Conservation (phyloP, 2,888 invertebrate genomes). For the Eristalinus aeneus region DNA sequence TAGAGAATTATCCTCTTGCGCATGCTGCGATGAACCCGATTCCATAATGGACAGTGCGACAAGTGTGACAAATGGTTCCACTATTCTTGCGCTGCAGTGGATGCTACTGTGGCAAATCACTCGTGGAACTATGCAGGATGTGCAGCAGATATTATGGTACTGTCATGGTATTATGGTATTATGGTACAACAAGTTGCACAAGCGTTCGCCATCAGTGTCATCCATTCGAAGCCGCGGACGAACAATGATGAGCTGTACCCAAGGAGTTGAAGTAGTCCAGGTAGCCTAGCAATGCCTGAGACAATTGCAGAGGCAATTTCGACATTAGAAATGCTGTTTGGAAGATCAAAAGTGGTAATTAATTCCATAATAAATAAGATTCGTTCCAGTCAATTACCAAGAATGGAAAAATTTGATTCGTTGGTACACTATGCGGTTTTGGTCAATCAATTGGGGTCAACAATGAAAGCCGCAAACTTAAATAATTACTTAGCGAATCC, state of each 20-base stretch:
- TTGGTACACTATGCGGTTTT: conserved; percentile 8
- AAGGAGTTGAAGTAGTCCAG: conserved; percentile 31
- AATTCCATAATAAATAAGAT: conserved; percentile 3
- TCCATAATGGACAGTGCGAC: neutral
- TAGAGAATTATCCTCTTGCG: neutral
- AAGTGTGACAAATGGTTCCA: conserved; percentile 12
- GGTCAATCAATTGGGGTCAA: neutral
- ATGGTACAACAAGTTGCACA: neutral
- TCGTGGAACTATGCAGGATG: neutral
- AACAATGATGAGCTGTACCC: neutral
- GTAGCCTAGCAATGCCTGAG: neutral
- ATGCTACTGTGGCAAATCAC: neutral
- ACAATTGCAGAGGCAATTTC: too few species aligned
- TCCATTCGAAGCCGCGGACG: neutral
- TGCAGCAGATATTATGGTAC: neutral
- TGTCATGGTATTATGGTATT: neutral
- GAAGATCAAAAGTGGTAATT: neutral
- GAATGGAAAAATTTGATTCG: conserved; percentile 8
- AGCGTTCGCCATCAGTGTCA: neutral
- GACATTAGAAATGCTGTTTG: too few species aligned
- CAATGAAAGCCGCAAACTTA: neutral
- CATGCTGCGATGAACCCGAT: conserved; percentile 2
- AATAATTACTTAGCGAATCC: too few species aligned
- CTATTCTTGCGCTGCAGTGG: neutral
- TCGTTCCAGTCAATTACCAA: neutral